Conservation (phyloP, 2,797 vertebrate species). For the Scomberomorus guttatus region DNA sequence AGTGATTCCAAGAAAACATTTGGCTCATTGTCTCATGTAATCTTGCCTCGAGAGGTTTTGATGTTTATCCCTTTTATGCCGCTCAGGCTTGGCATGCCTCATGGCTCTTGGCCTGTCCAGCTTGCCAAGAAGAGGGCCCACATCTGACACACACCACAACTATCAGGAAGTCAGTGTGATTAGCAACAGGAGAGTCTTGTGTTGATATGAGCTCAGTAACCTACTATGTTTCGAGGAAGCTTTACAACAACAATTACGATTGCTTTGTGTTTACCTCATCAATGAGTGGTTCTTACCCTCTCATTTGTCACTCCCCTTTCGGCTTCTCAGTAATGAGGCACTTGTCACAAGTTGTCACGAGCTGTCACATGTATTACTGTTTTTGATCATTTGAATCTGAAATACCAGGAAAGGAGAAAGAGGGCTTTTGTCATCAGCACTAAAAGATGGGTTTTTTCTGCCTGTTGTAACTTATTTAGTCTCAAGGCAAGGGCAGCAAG, state of each 20-base stretch:
- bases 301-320: background rate
- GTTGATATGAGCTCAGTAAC: background rate
- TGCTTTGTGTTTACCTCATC: background rate
- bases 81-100: background rate
- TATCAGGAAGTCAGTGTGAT: constrained; percentile 1
- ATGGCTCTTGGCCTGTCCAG: background rate
- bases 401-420: constrained; percentile 4
- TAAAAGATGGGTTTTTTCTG: background rate
- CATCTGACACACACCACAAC: constrained; percentile 18
- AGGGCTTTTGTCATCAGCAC: background rate
- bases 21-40: constrained; percentile 21
- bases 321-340: background rate
- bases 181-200: constrained; percentile 1
- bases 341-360: constrained; percentile 13
- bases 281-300: background rate
- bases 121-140: constrained; percentile 2
- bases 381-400: background rate
- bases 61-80: constrained; percentile 29
- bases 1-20: constrained; percentile 57
- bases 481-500: no score
- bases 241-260: background rate
- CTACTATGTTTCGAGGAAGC: background rate
- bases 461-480: no score
- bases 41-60: constrained; percentile 27
- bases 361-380: constrained; percentile 26